Base-by-base conservation (phyloP, 1,140 invertebrate species). In the Argopecten irradians region DNA sequence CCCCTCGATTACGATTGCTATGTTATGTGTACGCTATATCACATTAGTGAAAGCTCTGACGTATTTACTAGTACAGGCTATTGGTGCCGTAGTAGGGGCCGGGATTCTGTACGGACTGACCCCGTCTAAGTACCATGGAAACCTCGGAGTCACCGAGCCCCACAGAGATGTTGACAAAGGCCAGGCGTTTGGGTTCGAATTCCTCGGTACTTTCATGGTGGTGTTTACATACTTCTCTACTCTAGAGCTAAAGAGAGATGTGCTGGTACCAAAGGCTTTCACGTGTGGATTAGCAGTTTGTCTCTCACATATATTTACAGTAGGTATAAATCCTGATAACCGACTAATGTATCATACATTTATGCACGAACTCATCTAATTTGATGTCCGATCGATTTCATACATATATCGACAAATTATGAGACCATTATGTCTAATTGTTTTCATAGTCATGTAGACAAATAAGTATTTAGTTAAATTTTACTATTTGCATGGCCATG, bases 201-300 rank as follows among this genome's bases (percentile, higher is more conserved):
- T 97, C 0, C 95, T 98, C 88, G 97, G 98, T 87, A 98, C 98
- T 0, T 98, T 98, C 94, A 96, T 99, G 0, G 95, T 99, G 89
- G 97, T 98, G 1, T 96, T 98, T 87, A 97, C 98, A 9, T 97
- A 99, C 22, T 98, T 98, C 91, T 97, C 97, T 0, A 98, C 98
- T 0, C 98, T 97, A 83, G 98, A 99, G 36, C 82, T 39, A 39
- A 90, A 88, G 83, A 90, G 86, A 34, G 87, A 88, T 82, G 82
- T 86, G 8, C 16, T 90, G 14, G 82, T 71, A 0, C 85, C 89
- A 22, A 87, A 90, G 9, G 32, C 71, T 22, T 14, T 88, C 7
- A 33, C 83, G 5, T 90, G 87, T 87, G 89, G 87, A 28, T 34
- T 88, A n/a, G 35, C 89, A n/a, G n/a, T 90, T 0, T 41, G 86